A percentile compares a stretch with the other conserved stretches of the same genome.
Evolutionary conservation across 2,113 vertebrate species (phyloP).

Genomic region (Phyllostomus hastatus): DNA sequence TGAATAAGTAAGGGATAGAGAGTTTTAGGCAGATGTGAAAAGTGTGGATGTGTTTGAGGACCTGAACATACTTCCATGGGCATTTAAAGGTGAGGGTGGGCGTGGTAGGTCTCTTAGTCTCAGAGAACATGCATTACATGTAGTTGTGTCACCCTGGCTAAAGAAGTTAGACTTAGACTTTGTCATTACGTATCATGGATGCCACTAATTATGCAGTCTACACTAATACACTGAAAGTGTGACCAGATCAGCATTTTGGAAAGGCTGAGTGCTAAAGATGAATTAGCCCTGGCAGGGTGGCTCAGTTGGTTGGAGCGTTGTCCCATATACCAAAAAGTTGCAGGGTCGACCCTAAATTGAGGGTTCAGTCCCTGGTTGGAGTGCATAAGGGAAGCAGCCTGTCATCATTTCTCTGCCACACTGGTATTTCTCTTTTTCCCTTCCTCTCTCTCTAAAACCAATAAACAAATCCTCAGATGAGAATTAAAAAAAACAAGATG

Average conservation of each 20-base stretch:
- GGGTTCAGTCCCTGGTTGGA: no score
- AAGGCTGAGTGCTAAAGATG: background rate
- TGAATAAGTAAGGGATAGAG: background rate
- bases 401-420: no score
- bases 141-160: background rate
- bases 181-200: background rate
- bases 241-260: background rate
- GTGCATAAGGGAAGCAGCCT: no score
- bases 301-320: no score
- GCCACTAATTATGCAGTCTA: background rate
- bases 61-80: background rate
- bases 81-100: background rate
- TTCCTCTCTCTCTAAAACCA: no score
- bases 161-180: background rate
- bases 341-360: no score
- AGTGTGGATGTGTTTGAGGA: background rate
- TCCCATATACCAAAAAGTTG: no score
- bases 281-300: background rate
- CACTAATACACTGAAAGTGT: background rate
- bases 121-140: background rate
- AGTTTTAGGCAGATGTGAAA: background rate
- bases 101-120: background rate
- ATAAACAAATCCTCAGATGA: no score
- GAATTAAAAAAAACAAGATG: background rate
- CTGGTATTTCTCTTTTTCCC: no score